Evolutionary conservation across 2,113 vertebrate species (phyloP).

Genomic region (Sorex araneus): DNA sequence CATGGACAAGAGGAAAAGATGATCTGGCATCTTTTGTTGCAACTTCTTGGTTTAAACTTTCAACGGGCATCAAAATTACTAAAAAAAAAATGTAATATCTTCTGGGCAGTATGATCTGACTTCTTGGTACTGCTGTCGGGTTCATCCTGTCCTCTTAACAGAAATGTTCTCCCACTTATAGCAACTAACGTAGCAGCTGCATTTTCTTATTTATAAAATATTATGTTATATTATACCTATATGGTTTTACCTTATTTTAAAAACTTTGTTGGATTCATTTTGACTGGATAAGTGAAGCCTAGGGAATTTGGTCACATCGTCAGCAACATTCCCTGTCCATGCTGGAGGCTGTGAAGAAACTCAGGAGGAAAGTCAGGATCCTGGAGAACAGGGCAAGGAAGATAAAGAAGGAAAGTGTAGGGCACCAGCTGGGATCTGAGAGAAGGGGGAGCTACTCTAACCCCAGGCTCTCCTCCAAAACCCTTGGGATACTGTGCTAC

Average conservation of each 20-base stretch:
- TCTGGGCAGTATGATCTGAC: slow-evolving; percentile 95
- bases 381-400: neutral
- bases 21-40: slow-evolving; percentile 94
- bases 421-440: slow-evolving; percentile 18
- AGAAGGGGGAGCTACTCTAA: neutral
- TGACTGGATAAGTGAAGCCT: neutral
- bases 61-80: slow-evolving; percentile 95
- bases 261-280: neutral
- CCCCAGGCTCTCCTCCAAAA: slow-evolving; percentile 56
- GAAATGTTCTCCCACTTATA: slow-evolving; percentile 95
- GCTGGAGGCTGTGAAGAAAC: slow-evolving; percentile 61
- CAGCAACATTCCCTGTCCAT: slow-evolving; percentile 71
- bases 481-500: slow-evolving; percentile 69
- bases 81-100: slow-evolving; percentile 89
- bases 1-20: slow-evolving; percentile 94
- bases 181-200: slow-evolving; percentile 93
- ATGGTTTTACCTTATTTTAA: slow-evolving; percentile 85
- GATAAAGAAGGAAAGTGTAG: slow-evolving; percentile 47
- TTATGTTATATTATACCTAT: slow-evolving; percentile 96
- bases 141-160: slow-evolving; percentile 97
- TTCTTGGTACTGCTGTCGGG: slow-evolving; percentile 94
- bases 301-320: neutral
- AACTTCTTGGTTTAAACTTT: slow-evolving; percentile 95
- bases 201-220: slow-evolving; percentile 96
- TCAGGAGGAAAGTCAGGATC: neutral